These are phyloP conservation scores for Macrophya annulata DNA, from an alignment of 2,888 invertebrate species.

Conservation along the genomic window DNA sequence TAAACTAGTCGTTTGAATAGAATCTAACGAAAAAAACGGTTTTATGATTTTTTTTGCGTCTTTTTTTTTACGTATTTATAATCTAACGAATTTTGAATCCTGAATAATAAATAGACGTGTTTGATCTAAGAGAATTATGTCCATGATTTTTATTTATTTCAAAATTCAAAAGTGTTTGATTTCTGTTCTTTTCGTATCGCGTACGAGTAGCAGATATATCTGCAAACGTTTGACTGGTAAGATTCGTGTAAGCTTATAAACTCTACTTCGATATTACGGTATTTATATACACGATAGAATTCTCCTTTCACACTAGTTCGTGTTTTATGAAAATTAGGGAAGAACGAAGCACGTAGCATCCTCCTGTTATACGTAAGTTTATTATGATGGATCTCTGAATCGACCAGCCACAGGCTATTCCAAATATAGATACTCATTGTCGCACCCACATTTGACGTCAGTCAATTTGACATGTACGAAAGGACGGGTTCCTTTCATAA, in stretches of 20 bases:
- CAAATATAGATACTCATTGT: slow-evolving; percentile 29
- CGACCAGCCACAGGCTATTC: slow-evolving; percentile 12
- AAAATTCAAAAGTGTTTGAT: too few relatives aligned
- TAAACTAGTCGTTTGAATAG: neutral
- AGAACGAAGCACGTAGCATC: slow-evolving; percentile 8
- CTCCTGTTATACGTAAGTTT: slow-evolving; percentile 16
- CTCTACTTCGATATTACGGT: neutral
- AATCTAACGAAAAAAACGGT: neutral
- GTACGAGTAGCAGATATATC: neutral
- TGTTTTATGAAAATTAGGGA: slow-evolving; percentile 15
- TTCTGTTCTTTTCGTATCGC: too few relatives aligned
- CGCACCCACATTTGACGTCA: slow-evolving; percentile 25
- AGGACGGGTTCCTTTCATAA: too few relatives aligned
- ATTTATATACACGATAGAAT: neutral
- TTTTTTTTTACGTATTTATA: neutral
- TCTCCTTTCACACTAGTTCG: neutral
- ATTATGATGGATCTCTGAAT: slow-evolving; percentile 26
- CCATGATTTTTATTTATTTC: neutral
- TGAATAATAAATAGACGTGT: neutral
- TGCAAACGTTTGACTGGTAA: neutral
- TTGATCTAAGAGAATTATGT: neutral
- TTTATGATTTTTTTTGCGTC: neutral
- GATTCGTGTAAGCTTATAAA: neutral
- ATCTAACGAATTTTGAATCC: neutral
- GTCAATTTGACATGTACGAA: slow-evolving; percentile 8